Conservation (phyloP, 2,797 vertebrate genomes). For the Sparidentex hasta region DNA sequence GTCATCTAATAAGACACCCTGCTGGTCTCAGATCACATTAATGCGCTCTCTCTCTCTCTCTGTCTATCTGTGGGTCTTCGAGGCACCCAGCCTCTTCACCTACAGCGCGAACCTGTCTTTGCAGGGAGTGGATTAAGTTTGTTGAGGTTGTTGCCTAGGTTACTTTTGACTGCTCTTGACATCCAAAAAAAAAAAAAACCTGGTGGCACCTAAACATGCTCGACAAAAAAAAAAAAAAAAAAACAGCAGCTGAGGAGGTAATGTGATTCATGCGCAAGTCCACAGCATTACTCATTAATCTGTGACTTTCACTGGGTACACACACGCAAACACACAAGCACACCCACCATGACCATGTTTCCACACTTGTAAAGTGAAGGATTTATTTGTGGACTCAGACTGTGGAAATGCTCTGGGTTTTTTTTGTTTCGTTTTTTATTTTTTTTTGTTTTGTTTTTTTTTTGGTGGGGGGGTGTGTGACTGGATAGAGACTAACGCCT, state of each 20-base stretch:
- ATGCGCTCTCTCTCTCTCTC: constrained; percentile 29
- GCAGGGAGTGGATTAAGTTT: neutral
- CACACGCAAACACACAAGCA: neutral
- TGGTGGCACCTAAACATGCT: neutral
- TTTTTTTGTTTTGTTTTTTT: no score
- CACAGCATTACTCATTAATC: neutral
- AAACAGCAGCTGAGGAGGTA: neutral
- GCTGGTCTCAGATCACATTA: constrained; percentile 57
- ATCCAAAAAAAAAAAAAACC: neutral
- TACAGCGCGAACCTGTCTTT: neutral
- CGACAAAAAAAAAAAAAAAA: neutral
- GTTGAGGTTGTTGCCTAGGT: constrained; percentile 39
- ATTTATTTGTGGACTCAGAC: constrained; percentile 55
- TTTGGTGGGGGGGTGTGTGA: constrained; percentile 39
- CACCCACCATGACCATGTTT: no score
- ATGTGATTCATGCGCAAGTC: neutral
- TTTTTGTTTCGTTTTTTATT: no score
- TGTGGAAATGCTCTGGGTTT: constrained; percentile 54
- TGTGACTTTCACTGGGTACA: neutral
- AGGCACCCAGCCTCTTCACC: constrained; percentile 9
- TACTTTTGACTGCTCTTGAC: constrained; percentile 18
- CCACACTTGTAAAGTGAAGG: constrained; percentile 17
- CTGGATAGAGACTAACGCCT: constrained; percentile 76
- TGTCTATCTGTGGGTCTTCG: constrained; percentile 12
- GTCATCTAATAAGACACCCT: constrained; percentile 60